Conservation (phyloP, 2,797 vertebrate species). For the Xiphophorus birchmanni region DNA sequence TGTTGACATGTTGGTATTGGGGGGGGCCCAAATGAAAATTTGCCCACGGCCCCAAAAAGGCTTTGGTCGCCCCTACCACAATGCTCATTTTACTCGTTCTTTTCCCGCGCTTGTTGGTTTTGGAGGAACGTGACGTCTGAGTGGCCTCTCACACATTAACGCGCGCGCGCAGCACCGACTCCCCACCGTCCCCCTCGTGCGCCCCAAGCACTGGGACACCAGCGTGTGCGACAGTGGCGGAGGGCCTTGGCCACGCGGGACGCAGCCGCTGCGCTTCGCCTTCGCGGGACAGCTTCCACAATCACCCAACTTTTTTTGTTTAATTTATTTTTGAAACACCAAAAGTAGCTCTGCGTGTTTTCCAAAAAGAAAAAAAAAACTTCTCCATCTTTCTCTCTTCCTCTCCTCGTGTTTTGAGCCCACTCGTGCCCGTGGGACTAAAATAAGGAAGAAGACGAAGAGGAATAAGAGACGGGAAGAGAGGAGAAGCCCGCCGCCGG, state of each 20-base stretch:
- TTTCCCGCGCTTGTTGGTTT: neutral
- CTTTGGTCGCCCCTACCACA: too few relatives aligned
- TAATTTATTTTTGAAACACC: constrained; percentile 22
- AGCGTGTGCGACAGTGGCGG: constrained; percentile 74
- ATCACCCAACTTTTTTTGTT: constrained; percentile 34
- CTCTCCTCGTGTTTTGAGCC: constrained; percentile 43
- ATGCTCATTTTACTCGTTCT: neutral
- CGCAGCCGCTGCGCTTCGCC: constrained; percentile 76
- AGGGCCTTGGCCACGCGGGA: constrained; percentile 81
- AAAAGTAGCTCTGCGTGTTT: constrained; percentile 49
- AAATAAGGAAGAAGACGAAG: constrained; percentile 41
- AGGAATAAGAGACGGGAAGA: constrained; percentile 9
- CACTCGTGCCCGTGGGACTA: constrained; percentile 58
- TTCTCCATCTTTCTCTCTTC: constrained; percentile 19
- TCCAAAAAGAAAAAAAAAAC: neutral
- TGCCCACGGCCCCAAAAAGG: neutral
- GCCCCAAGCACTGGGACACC: constrained; percentile 68
- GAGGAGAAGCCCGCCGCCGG: constrained; percentile 38
- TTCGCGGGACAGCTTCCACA: constrained; percentile 73
- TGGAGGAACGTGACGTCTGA: constrained; percentile 5
- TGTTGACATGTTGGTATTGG: too few relatives aligned
- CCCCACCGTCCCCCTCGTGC: constrained; percentile 62
- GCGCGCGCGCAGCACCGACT: constrained; percentile 15
- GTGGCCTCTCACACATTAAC: constrained; percentile 1
- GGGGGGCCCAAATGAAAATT: too few relatives aligned